Evolutionary conservation across 2,888 invertebrate genomes (phyloP).

Genomic region (Serripes groenlandicus): DNA sequence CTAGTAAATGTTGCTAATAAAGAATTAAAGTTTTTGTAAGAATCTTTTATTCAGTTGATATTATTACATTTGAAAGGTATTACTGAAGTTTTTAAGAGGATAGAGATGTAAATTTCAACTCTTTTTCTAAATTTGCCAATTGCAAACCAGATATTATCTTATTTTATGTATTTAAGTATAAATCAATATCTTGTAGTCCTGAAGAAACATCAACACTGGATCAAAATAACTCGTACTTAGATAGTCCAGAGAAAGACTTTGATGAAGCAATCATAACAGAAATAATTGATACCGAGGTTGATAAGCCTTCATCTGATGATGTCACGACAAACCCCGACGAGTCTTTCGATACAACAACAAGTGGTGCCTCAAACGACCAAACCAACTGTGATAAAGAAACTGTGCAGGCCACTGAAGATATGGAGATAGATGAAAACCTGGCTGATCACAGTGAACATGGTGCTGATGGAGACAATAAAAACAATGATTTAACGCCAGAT

Average conservation of each 20-base stretch:
- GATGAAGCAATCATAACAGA: slow-evolving; percentile 18
- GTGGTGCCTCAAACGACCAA: slow-evolving; percentile 4
- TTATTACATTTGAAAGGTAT: too few species aligned
- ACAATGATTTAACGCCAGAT: not conserved
- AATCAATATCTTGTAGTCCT: not conserved
- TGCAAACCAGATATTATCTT: too few species aligned
- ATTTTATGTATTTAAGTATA: too few species aligned
- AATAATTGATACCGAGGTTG: not conserved
- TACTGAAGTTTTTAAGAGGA: too few species aligned
- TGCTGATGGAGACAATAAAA: not conserved
- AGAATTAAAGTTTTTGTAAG: too few species aligned
- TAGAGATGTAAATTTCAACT: too few species aligned
- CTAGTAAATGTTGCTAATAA: too few species aligned
- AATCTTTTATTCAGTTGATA: too few species aligned
- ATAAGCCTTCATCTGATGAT: not conserved
- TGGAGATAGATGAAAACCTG: slow-evolving; percentile 9
- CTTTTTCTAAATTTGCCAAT: too few species aligned
- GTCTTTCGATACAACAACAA: not conserved
- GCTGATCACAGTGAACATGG: not conserved
- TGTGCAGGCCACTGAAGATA: slow-evolving; percentile 31
- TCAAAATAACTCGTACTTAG: slow-evolving; percentile 2
- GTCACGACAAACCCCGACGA: not conserved
- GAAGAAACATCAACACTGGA: not conserved
- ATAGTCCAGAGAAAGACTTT: not conserved
- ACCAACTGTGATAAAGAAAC: slow-evolving; percentile 54